A percentile compares a stretch with the other conserved stretches of the same genome.
phyloP scores from a whole-genome alignment of 2,888 invertebrate species.

The Phortica magna region DNA sequence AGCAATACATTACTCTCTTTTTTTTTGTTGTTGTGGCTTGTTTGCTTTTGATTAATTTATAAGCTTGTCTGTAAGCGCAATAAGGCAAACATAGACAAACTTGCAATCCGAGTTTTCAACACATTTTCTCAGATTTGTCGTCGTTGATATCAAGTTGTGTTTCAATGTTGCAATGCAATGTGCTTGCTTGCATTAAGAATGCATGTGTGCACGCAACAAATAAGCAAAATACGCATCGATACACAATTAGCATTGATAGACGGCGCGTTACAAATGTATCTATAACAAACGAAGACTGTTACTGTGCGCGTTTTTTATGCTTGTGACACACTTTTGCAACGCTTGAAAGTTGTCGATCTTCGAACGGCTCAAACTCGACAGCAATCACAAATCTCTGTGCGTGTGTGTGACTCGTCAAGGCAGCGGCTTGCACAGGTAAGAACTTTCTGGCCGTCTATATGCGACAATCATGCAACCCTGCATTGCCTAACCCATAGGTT shows the following conservation, averaged over 20 bases:
- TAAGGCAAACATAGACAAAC: too few species aligned
- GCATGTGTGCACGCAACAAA: not conserved
- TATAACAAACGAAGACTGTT: not conserved
- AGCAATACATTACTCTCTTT: not conserved
- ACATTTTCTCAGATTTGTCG: too few species aligned
- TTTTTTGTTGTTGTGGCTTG: too few species aligned
- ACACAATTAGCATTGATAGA: conserved; percentile 50
- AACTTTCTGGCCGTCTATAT: too few species aligned
- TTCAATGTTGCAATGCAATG: conserved; percentile 11
- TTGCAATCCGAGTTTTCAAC: too few species aligned
- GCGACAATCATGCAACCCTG: too few species aligned
- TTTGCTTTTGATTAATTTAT: too few species aligned
- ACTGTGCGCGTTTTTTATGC: conserved; percentile 13
- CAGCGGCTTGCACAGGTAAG: too few species aligned
- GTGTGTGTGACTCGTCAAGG: too few species aligned
- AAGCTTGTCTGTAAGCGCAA: too few species aligned
- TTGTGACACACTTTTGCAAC: conserved; percentile 40
- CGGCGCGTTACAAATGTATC: not conserved
- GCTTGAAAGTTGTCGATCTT: conserved; percentile 50
- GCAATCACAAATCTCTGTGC: not conserved
- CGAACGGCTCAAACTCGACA: not conserved
- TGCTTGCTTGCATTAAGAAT: not conserved
- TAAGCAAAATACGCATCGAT: conserved; percentile 44
- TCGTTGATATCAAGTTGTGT: not conserved
- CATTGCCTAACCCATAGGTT: too few species aligned